Evolutionary conservation across 2,888 invertebrate genomes (phyloP).

Genomic region (Parascotia fuliginaria): DNA sequence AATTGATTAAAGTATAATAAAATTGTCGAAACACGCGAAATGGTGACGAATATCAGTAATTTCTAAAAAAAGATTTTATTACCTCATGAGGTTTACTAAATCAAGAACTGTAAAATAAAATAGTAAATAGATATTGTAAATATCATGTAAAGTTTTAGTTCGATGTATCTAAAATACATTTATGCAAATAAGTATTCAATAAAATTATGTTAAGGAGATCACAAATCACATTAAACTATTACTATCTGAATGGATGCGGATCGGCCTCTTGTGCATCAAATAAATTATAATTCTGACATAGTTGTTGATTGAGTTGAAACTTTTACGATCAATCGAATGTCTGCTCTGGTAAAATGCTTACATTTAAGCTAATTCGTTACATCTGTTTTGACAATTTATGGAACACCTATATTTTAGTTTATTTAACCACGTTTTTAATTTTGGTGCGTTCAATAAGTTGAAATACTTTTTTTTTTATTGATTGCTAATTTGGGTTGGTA

Average conservation of each 20-base stretch:
- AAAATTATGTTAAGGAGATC: slow-evolving; percentile 43
- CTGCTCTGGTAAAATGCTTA: slow-evolving; percentile 12
- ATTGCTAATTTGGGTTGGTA: too few relatives aligned
- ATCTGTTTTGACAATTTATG: slow-evolving; percentile 32
- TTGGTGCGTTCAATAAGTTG: too few relatives aligned
- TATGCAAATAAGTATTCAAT: slow-evolving; percentile 42
- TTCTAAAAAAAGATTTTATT: slow-evolving; percentile 27
- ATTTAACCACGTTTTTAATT: too few relatives aligned
- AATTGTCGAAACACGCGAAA: slow-evolving; percentile 12
- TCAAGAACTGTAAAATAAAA: slow-evolving; percentile 21
- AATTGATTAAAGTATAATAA: slow-evolving; percentile 33
- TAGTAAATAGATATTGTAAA: slow-evolving; percentile 20
- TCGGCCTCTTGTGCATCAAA: slow-evolving; percentile 30
- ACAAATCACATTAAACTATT: slow-evolving; percentile 39
- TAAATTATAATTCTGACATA: slow-evolving; percentile 37
- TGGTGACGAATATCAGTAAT: slow-evolving; percentile 19
- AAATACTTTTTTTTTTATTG: too few relatives aligned
- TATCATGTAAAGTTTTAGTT: not conserved
- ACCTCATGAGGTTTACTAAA: slow-evolving; percentile 16
- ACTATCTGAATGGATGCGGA: slow-evolving; percentile 9
- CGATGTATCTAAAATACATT: slow-evolving; percentile 23
- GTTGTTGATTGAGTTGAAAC: slow-evolving; percentile 38
- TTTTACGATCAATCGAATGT: slow-evolving; percentile 38
- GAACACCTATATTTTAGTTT: slow-evolving; percentile 26
- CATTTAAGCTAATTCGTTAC: slow-evolving; percentile 16